Evolutionary conservation across 2,797 vertebrate genomes (phyloP).

Genomic region (Artibeus lituratus): DNA sequence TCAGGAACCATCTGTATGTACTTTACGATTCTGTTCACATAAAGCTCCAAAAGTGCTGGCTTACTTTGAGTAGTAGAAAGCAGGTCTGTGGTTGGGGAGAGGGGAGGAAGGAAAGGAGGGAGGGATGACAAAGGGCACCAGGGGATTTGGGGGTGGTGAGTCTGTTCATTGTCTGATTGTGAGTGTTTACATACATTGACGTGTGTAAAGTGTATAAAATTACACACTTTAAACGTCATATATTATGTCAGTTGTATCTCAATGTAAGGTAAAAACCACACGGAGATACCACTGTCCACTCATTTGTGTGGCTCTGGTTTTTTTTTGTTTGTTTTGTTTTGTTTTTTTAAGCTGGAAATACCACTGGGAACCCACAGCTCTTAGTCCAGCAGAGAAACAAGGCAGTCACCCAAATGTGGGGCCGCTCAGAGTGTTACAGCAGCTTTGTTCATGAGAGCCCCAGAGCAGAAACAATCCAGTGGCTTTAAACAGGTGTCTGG

Average conservation of each 20-base stretch:
- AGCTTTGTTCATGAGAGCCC: not conserved
- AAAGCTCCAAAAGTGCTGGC: not conserved
- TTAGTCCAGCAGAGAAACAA: not conserved
- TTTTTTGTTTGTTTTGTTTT: not conserved
- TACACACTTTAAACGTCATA: not conserved
- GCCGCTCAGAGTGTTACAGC: not conserved
- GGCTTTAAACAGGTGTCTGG: not conserved
- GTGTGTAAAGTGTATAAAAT: not conserved
- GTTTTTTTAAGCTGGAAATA: not conserved
- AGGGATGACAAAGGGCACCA: not conserved
- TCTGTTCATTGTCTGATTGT: not conserved
- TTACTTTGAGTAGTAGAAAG: not conserved
- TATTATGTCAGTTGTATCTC: not conserved
- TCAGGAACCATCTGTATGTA: too few species aligned
- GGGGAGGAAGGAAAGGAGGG: too few species aligned
- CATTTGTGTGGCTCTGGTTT: not conserved
- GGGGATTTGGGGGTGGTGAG: not conserved
- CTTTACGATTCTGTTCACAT: not conserved
- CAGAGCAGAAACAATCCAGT: not conserved
- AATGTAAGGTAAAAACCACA: not conserved
- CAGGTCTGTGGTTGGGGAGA: not conserved
- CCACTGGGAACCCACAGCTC: not conserved
- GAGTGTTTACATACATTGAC: not conserved
- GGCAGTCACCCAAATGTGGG: not conserved
- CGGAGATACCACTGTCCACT: not conserved